Evolutionary conservation across 2,888 invertebrate genomes (phyloP), one percentile per base, ranked within the genome.

Genomic region (Alitta virens): DNA sequence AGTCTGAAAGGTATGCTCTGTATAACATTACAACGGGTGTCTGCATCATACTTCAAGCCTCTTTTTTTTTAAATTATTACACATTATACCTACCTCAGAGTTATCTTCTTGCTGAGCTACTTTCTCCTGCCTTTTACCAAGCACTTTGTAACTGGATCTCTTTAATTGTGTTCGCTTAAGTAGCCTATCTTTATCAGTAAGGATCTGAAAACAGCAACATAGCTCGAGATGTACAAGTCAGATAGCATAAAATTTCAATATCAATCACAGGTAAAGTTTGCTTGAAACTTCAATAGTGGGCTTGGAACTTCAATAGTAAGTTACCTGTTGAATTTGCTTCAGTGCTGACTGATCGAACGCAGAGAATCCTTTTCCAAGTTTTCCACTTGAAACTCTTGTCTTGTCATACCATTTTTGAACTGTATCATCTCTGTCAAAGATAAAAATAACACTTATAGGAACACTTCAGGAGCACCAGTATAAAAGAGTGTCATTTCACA

Each of bases 381-480:
- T 87, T 7, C 87, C 86, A 14, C 87, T 85, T 0, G 89, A 85
- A 38, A 84, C 68, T 69, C 90, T 87, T 0, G 94, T 96, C 82
- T 94, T 94, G 66, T 95, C 94, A 82, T 94, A 91, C 97, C 97
- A 97, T 80, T 94, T 94, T 72, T 92, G 89, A 64, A 98, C 89
- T 9, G 91, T 89, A 0, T 87, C 83, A 76, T 95, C 89, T 78
- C 94, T 87, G 66, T 9, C 5, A 33, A 33, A 33, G n/a, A n/a
- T n/a, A n/a, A n/a, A n/a, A n/a, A n/a, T n/a, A n/a, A n/a, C n/a
- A n/a, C n/a, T n/a, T n/a, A n/a, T n/a, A n/a, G n/a, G n/a, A n/a
- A n/a, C n/a, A n/a, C n/a, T n/a, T n/a, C n/a, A n/a, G n/a, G n/a
- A n/a, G n/a, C n/a, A n/a, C n/a, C n/a, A n/a, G n/a, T n/a, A n/a